Percentiles rank a stretch among this genome's conserved stretches.
These are phyloP conservation scores for Cryptotermes secundus DNA, from an alignment of 1,140 invertebrate genomes.

Conservation along the genomic window DNA sequence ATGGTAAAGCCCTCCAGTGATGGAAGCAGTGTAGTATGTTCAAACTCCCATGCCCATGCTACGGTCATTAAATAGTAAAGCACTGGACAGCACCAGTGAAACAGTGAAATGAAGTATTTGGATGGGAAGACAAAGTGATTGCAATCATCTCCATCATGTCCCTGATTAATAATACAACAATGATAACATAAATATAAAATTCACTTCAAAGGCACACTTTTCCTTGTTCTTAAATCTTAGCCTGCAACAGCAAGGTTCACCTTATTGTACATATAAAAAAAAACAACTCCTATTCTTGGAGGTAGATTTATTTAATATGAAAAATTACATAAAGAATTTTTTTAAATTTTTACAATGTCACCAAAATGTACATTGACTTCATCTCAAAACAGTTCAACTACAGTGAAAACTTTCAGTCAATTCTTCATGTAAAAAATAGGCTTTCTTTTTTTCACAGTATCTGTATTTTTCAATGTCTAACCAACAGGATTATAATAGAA, in stretches of 20 bases:
- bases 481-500: neutral
- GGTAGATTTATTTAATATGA: slow-evolving; percentile 35
- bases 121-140: too few relatives aligned
- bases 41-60: too few relatives aligned
- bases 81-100: too few relatives aligned
- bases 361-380: neutral
- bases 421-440: slow-evolving; percentile 5
- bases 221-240: neutral
- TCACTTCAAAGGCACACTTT: too few relatives aligned
- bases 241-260: neutral
- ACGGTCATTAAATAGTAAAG: too few relatives aligned
- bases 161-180: too few relatives aligned
- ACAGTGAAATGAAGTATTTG: too few relatives aligned
- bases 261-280: neutral
- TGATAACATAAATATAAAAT: too few relatives aligned
- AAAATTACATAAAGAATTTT: slow-evolving; percentile 34
- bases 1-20: too few relatives aligned
- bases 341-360: slow-evolving; percentile 26
- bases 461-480: neutral
- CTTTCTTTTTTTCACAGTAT: neutral
- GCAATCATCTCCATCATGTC: too few relatives aligned
- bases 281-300: slow-evolving; percentile 24
- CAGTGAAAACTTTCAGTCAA: slow-evolving; percentile 6
- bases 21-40: too few relatives aligned
- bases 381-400: slow-evolving; percentile 10